Base-by-base conservation (phyloP, 2,888 invertebrate genomes). In the Himalopsyche tibetana region DNA sequence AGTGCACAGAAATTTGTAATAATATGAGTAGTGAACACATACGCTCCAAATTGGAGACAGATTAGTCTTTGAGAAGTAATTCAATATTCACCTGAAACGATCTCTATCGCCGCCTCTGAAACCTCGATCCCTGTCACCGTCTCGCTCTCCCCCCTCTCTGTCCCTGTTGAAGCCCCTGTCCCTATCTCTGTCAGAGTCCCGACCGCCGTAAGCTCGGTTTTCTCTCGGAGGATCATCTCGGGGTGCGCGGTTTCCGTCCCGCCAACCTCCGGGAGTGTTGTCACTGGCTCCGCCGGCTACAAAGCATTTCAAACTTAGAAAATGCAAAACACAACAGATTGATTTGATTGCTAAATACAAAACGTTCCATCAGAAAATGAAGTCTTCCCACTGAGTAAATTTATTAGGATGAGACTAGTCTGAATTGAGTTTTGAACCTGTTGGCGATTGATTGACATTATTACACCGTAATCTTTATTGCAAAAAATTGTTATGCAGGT, bases 381-480 rank as follows among this genome's bases (percentile, higher is more conserved):
- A 83, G 2, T 4, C 45, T 55, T 36, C 9, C 55, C 55, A 15
- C 19, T 42, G n/a, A 55, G 11, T 28, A 28, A 80, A 84, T 36
- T 85, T 69, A 94, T 94, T 95, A 95, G 94, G 93, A 92, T 94
- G 94, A 96, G 95, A 96, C 93, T 96, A 96, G 96, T 96, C 96
- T 96, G 96, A 96, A 96, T 96, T 96, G 96, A 96, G 96, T 96
- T 96, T 92, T 95, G 93, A 93, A 92, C 90, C 45, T 51, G 83
- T n/a, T n/a, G 17, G 42, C 8, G 15, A 51, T 51, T 15, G 51
- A 51, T 51, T 51, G 4, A 51, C 51, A 51, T 15, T 51, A 15
- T 51, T 51, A 15, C 12, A 51, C 3, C 9, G 9, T 11, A 6
- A 40, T 6, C 3, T 40, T 6, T 40, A 28, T 28, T 28, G 28